Evolutionary conservation across 2,113 vertebrate species (phyloP).

Genomic region (Martes martes): DNA sequence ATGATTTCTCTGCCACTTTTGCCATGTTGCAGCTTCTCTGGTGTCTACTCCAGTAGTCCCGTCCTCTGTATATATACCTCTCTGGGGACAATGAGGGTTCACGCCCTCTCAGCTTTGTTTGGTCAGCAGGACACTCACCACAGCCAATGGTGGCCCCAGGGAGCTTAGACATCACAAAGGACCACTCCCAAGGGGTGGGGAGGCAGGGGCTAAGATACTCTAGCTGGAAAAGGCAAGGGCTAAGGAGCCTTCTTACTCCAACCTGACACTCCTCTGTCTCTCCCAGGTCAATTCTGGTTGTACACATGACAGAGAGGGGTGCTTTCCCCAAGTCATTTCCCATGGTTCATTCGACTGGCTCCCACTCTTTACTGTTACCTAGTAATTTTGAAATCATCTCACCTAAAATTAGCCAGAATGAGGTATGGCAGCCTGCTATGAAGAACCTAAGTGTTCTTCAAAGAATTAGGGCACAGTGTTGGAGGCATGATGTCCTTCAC

Average conservation of each 20-base stretch:
- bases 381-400: background rate
- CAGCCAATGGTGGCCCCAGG: background rate
- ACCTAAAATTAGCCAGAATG: background rate
- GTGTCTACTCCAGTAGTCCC: background rate
- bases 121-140: background rate
- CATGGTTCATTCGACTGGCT: background rate
- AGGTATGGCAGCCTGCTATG: background rate
- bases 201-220: background rate
- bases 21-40: conserved; percentile 9
- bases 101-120: background rate
- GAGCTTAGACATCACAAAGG: background rate
- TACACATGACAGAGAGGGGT: background rate
- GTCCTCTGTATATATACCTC: background rate
- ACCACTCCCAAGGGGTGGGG: background rate
- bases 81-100: background rate
- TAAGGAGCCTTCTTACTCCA: background rate
- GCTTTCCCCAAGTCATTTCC: background rate
- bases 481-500: background rate
- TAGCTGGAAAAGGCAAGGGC: background rate
- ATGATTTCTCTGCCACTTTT: background rate
- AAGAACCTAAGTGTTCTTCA: background rate
- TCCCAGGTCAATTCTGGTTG: background rate
- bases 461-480: background rate
- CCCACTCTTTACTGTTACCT: background rate
- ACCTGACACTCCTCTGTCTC: background rate